These are phyloP conservation scores for Macrosiphum euphorbiae DNA, from an alignment of 2,888 invertebrate species.

Conservation along the genomic window DNA sequence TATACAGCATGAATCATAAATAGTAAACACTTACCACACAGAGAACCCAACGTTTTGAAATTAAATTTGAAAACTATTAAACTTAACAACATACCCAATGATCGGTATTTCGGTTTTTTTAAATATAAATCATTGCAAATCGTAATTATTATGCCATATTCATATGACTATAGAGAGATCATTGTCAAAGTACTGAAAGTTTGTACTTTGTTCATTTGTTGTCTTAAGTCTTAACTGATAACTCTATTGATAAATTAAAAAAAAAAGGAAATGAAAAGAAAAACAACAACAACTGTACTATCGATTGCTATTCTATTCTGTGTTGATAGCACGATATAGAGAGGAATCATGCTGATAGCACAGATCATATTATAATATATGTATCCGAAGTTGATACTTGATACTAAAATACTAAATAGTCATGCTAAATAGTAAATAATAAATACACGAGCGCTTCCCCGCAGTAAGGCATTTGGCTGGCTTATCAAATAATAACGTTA, in stretches of 20 bases:
- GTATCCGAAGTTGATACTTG: too few relatives aligned
- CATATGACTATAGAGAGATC: neutral
- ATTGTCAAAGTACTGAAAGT: neutral
- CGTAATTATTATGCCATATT: neutral
- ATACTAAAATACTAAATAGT: too few relatives aligned
- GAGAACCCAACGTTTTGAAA: neutral
- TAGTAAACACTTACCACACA: constrained; percentile 26
- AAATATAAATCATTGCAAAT: neutral
- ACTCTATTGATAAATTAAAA: neutral
- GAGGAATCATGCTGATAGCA: too few relatives aligned
- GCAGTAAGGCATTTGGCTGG: too few relatives aligned
- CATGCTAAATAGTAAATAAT: too few relatives aligned
- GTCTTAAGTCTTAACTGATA: neutral
- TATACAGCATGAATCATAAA: neutral
- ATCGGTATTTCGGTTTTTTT: neutral
- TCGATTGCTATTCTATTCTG: neutral
- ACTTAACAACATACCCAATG: neutral
- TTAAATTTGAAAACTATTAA: neutral
- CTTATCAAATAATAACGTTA: too few relatives aligned
- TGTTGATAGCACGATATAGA: neutral
- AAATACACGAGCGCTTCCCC: too few relatives aligned
- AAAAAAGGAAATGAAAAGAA: neutral
- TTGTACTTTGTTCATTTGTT: constrained; percentile 1
- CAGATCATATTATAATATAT: too few relatives aligned
- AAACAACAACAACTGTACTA: neutral